Base-by-base conservation (phyloP, 2,113 vertebrate genomes). In the Podocnemis expansa region DNA sequence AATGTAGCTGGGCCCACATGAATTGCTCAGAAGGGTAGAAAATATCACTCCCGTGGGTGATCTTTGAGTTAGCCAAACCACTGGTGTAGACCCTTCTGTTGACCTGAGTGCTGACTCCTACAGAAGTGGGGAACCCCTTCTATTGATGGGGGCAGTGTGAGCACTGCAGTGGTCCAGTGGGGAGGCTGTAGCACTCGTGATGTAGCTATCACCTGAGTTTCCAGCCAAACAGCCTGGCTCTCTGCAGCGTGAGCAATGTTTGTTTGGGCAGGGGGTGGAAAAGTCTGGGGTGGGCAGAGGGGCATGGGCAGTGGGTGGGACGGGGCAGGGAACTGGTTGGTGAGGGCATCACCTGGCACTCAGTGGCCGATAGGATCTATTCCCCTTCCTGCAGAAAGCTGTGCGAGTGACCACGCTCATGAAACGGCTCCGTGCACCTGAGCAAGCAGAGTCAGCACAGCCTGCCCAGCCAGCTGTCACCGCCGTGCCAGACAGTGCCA, bases 331-430 rank as follows among this genome's bases (percentile, higher is more conserved):
- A 51, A 31, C 73, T 21, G 21, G 70, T 78, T 87, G 54, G 56
- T 70, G 9, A 52, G 47, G 38, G 78, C 31, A 10, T 47, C 47
- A 16, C 51, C 51, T 52, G 51, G 24, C 27, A 17, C n/a, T 58
- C 34, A 58, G 49, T 80, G 41, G 55, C 21, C 75, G 22, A 80
- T 0, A 29, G 27, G 34, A 27, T 85, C 22, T 85, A 70, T 47
- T 86, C 58, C 9, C n/a, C 19, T 82, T 87, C 58, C 96, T 73
- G n/a, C 97, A 99, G 99, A 99, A 99, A 98, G 99, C 99, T 1
- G 99, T 99, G 85, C 98, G 99, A 84, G 99, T 99, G 95, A 99
- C 99, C 85, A 99, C 99, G 70, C 99, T 99, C 95, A 99, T 99
- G 99, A 99, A 99, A 96, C 98, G 99, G 76, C 98, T 99, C 92